Base-by-base conservation (phyloP, 2,113 vertebrate species). In the Aegithalos caudatus region DNA sequence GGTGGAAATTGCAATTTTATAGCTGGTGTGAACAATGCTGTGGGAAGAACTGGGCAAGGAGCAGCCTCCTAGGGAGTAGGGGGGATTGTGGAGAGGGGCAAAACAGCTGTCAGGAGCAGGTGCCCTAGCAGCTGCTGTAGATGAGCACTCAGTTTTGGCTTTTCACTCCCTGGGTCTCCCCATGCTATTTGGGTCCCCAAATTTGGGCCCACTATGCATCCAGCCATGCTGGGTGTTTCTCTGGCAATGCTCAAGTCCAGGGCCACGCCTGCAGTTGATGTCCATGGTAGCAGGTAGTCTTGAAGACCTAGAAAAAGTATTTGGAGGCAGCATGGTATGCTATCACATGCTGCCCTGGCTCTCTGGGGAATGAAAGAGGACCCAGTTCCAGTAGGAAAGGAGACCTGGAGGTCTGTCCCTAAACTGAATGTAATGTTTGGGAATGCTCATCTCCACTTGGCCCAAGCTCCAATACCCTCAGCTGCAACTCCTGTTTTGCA, bases 181-280 rank as follows among this genome's bases (percentile, higher is more conserved):
- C 1, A 1, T 53, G 31, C 14, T 91, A 19, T 87, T 31, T 76
- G 58, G 37, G 12, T 37, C 61, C 67, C 12, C 12, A 57, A 42
- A 73, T 20, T 21, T 12, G 3, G 8, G 35, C 20, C 25, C 10
- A 12, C 40, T 45, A 17, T 15, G 8, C 29, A 18, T 53, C 40
- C 1, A 8, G 7, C 35, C 3, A 1, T 2, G 0, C 10, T 0
- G 2, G 2, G 11, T 72, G 15, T 37, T 87, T 53, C 64, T 79
- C 35, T 64, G 57, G 56, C 73, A 62, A 20, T 6, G 4, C 56
- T 44, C 11, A 56, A 42, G 24, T n/a, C 70, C 0, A 0, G 2
- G 6, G 40, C 19, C 10, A 5, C 47, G 53, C 42, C 37, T n/a
- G 40, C 1, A 33, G 71, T 53, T 1, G 1, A 53, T 73, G 80